Base-by-base conservation (phyloP, 2,113 vertebrate species). In the Apus apus region DNA sequence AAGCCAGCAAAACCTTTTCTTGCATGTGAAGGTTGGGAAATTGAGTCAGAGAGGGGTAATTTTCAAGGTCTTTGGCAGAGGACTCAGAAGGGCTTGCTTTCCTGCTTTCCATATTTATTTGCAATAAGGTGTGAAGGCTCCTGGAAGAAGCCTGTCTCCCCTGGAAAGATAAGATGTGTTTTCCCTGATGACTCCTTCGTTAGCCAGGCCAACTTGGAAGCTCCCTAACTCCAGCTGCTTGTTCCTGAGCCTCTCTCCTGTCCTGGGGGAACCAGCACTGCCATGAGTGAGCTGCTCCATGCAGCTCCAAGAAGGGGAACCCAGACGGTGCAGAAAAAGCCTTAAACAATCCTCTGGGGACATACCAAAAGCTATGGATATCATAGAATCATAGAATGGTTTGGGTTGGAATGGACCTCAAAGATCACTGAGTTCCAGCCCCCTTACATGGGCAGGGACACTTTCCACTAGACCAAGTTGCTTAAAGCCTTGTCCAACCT, bases 251-350 rank as follows among this genome's bases (percentile, higher is more conserved):
- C 13, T 73, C 38, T 30, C 18, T 53, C 29, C 17, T 38, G 8
- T 20, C 34, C 40, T 43, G 43, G 29, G 43, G 38, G 92, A 70
- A 25, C 16, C 43, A 54, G 0, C 38, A 18, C 17, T 9, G 60
- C 78, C 32, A n/a, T 4, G 53, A 56, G 0, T 0, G 9, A 11
- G 23, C 6, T 1, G 0, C 10, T 78, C 53, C 57, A 21, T 0
- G 1, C 45, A 36, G 15, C 51, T 36, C 15, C 56, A n/a, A 26
- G 50, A 36, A 61, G 29, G 6, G 3, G 18, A 90, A 53, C 16
- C 2, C 34, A 56, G 38, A 21, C 2, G 6, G 14, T n/a, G 50
- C 20, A 46, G 53, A 13, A 56, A 82, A 56, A 57, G 19, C 27
- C 40, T 50, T 26, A 30, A 70, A 58, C 6, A 9, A 11, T 61